A percentile compares a stretch with the other conserved stretches of the same genome.
Conservation (phyloP, 1,140 invertebrate species). For the Pseudomyrmex flavicornis region DNA sequence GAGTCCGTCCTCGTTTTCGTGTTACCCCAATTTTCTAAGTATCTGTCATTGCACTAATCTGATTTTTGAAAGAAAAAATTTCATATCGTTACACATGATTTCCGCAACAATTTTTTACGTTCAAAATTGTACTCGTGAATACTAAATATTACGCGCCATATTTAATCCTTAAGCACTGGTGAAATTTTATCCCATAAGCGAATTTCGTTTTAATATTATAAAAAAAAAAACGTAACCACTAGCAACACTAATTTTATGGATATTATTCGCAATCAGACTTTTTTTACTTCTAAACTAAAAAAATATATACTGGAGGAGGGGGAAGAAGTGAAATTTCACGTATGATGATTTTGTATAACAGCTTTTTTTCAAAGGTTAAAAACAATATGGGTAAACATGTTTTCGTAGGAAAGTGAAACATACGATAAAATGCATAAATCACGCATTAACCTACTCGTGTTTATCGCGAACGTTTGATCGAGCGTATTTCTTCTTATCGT, state of each 20-base stretch:
- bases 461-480: constrained; percentile 9
- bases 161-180: too few relatives aligned
- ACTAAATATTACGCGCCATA: not conserved
- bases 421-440: constrained; percentile 20
- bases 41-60: not conserved
- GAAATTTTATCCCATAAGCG: too few relatives aligned
- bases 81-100: not conserved
- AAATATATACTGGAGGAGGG: too few relatives aligned
- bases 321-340: too few relatives aligned
- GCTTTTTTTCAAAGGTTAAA: not conserved
- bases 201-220: too few relatives aligned
- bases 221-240: too few relatives aligned
- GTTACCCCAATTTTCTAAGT: constrained; percentile 7
- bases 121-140: too few relatives aligned
- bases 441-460: not conserved
- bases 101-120: constrained; percentile 3
- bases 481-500: not conserved
- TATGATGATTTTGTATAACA: not conserved
- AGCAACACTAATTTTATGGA: too few relatives aligned
- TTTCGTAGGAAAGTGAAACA: too few relatives aligned
- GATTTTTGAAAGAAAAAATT: not conserved
- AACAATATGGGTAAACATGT: not conserved
- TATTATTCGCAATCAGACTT: too few relatives aligned
- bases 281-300: too few relatives aligned
- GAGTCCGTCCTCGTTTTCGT: constrained; percentile 20